Percentiles rank a stretch among this genome's conserved stretches.
Evolutionary conservation across 2,113 vertebrate genomes (phyloP).

Genomic region (Fukomys damarensis): DNA sequence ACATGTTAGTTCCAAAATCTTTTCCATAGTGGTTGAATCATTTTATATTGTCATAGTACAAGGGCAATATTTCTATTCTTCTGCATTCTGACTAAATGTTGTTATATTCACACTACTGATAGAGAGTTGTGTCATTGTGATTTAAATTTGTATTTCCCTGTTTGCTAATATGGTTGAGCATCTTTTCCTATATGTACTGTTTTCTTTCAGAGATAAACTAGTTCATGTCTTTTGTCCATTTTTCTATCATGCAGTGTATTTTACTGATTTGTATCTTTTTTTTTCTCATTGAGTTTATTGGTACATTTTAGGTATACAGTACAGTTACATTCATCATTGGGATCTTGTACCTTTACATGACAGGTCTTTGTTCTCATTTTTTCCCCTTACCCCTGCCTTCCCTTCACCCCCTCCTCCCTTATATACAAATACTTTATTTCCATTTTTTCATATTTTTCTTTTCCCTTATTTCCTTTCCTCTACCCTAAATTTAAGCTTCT

Average conservation of each 20-base stretch:
- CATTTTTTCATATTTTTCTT: too few species aligned
- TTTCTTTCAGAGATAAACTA: background rate
- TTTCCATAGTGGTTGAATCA: background rate
- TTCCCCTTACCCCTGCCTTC: too few species aligned
- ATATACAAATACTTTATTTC: too few species aligned
- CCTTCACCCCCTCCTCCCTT: too few species aligned
- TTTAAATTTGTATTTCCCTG: background rate
- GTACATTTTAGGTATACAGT: too few species aligned
- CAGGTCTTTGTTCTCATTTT: too few species aligned
- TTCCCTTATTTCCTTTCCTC: too few species aligned
- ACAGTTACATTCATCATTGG: too few species aligned
- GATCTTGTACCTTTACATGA: too few species aligned
- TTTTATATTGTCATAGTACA: background rate
- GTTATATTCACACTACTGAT: background rate
- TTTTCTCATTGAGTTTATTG: too few species aligned
- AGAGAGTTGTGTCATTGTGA: background rate
- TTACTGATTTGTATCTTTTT: constrained; percentile 2
- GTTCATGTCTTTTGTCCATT: background rate
- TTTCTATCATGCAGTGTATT: background rate
- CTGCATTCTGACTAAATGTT: background rate
- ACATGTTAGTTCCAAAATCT: background rate
- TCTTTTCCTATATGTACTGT: background rate
- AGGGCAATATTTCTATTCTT: background rate
- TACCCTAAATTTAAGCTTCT: too few species aligned
- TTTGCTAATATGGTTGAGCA: background rate